Evolutionary conservation across 2,888 invertebrate genomes (phyloP), one percentile per base, ranked within the genome.

Genomic region (Nomada ferruginata): DNA sequence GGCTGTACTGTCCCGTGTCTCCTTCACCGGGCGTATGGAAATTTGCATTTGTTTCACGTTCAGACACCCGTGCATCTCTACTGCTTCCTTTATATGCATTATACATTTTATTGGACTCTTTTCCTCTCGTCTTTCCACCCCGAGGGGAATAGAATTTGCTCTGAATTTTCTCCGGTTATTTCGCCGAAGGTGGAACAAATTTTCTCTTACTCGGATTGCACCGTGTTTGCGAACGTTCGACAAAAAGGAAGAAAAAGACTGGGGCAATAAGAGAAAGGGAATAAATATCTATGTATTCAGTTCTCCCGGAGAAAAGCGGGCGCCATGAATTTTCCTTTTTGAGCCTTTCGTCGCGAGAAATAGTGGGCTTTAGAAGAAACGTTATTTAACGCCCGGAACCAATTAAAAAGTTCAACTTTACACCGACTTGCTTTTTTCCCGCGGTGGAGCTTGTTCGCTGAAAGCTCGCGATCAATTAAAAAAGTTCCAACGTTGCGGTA

Each of bases 1-100:
- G 61, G 79, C 26, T 59, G 60, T 53, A 59, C 55, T 71, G 63
- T 52, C 42, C 20, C 76, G 55, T 55, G 53, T 76, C 68, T 53
- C 55, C 64, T 29, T 47, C 55, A 47, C 47, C 44, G 57, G 29
- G 18, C 47, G 64, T 65, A 66, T 66, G 78, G 44, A 50, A 59
- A 70, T 71, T 65, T 78, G 36, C 79, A 55, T 65, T 79, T 78
- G 76, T 53, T 72, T 59, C 44, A 72, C 20, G 50, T 44, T 53
- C 72, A 52, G 73, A 55, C 18, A 20, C 20, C 44, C 52, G 29
- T 57, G 11, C n/a, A 29, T 13, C n/a, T 50, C 63, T 63, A 64
- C 52, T 52, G 61, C 42, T 64, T 77, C 76, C 77, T 65, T 52
- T 69, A 50, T 52, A 61, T 13, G 11, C 50, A 36, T 36, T 36